phyloP scores from a whole-genome alignment of 2,113 vertebrate genomes.

The Noturus placidus region DNA sequence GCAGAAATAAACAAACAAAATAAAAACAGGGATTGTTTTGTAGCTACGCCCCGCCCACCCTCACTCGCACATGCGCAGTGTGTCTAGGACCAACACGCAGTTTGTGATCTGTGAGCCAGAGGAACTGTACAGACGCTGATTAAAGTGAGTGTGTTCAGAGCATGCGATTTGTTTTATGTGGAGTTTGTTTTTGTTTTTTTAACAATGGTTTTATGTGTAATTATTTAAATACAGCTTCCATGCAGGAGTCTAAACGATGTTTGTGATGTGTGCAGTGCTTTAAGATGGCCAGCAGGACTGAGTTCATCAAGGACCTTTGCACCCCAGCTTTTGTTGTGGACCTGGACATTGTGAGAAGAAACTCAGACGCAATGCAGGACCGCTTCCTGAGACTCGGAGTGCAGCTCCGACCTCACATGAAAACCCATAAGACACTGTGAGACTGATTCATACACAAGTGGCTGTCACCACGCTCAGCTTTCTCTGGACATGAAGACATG shows the following conservation, averaged over 20 bases:
- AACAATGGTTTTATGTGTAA: background rate
- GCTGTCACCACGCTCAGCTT: no score
- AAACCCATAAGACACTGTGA: conserved; percentile 84
- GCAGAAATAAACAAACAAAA: no score
- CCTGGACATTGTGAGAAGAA: conserved; percentile 66
- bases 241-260: background rate
- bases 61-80: conserved; percentile 1
- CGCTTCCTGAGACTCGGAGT: conserved; percentile 71
- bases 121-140: background rate
- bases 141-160: background rate
- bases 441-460: conserved; percentile 15
- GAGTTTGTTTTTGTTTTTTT: no score
- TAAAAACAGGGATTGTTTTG: no score
- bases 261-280: background rate
- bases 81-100: background rate
- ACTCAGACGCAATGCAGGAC: conserved; percentile 72
- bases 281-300: conserved; percentile 24
- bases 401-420: conserved; percentile 81
- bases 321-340: conserved; percentile 77
- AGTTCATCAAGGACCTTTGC: conserved; percentile 58
- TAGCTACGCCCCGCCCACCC: no score
- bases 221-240: background rate
- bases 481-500: no score
- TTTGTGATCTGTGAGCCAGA: background rate
- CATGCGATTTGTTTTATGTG: background rate